These are phyloP conservation scores for Nomada lathburiana DNA, from an alignment of 2,888 invertebrate species.

Conservation along the genomic window DNA sequence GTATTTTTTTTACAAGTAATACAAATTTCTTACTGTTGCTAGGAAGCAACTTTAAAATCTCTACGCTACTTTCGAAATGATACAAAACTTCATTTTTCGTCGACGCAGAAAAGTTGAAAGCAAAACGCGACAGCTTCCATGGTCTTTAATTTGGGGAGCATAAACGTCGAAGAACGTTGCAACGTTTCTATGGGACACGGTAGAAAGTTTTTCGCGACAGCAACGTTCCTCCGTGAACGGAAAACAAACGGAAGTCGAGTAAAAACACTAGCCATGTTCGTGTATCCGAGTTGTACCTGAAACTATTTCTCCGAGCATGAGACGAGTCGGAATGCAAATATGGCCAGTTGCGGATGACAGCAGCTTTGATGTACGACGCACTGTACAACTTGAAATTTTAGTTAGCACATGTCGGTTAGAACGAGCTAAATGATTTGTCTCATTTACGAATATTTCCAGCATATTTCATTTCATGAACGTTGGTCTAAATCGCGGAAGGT, in stretches of 20 bases:
- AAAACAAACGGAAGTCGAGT: slow-evolving; percentile 12
- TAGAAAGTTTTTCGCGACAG: background rate
- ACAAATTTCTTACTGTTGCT: background rate
- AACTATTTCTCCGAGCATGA: background rate
- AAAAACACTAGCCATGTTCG: slow-evolving; percentile 14
- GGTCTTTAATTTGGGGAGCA: slow-evolving; percentile 12
- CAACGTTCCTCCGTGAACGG: background rate
- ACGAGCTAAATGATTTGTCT: background rate
- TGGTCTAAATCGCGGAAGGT: background rate
- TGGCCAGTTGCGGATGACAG: background rate
- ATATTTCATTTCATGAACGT: background rate
- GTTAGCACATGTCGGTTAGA: background rate
- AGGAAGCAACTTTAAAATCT: too few species aligned
- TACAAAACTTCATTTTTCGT: background rate
- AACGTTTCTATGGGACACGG: background rate
- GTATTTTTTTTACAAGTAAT: too few species aligned
- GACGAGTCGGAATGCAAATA: slow-evolving; percentile 13
- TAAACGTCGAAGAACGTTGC: slow-evolving; percentile 1
- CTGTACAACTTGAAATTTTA: background rate
- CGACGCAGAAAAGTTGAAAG: background rate
- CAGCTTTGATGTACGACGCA: background rate
- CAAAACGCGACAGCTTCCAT: background rate
- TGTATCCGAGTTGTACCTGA: background rate
- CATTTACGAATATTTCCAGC: background rate
- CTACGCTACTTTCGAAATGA: too few species aligned